Evolutionary conservation across 2,113 vertebrate genomes (phyloP).

Genomic region (Danionella cerebrum): DNA sequence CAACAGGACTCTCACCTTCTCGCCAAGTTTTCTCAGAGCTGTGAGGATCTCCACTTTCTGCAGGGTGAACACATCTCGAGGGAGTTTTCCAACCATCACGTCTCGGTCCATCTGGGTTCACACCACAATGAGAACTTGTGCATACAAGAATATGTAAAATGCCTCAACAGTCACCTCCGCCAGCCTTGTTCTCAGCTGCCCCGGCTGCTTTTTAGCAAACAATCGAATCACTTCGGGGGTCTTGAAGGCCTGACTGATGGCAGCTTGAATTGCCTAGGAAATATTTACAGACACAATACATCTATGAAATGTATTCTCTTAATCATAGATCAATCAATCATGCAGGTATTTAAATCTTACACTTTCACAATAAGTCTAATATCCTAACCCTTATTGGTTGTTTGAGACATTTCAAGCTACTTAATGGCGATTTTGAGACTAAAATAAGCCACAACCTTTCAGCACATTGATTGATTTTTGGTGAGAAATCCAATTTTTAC

Average conservation of each 20-base stretch:
- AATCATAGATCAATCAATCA: no score
- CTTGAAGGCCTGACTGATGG: slow-evolving; percentile 97
- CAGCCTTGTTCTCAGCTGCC: slow-evolving; percentile 84
- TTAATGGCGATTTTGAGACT: no score
- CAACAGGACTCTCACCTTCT: slow-evolving; percentile 72
- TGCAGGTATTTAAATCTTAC: no score
- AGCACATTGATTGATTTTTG: no score
- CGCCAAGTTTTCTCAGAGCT: slow-evolving; percentile 90
- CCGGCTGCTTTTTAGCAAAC: slow-evolving; percentile 97
- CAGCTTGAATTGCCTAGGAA: slow-evolving; percentile 89
- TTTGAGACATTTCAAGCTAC: no score
- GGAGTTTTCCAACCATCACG: slow-evolving; percentile 88
- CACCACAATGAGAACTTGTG: not conserved
- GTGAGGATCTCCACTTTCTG: slow-evolving; percentile 96
- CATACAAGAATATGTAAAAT: not conserved
- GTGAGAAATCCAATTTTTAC: no score
- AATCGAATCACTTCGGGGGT: slow-evolving; percentile 96
- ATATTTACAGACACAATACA: not conserved
- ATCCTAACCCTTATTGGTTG: no score
- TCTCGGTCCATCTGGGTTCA: slow-evolving; percentile 87
- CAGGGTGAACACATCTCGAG: slow-evolving; percentile 73
- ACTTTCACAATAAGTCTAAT: no score
- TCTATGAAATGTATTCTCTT: no score
- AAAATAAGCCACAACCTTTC: no score
- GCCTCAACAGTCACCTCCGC: slow-evolving; percentile 73